Base-by-base conservation (phyloP, 1,140 invertebrate species). In the Bombus consobrinus region DNA sequence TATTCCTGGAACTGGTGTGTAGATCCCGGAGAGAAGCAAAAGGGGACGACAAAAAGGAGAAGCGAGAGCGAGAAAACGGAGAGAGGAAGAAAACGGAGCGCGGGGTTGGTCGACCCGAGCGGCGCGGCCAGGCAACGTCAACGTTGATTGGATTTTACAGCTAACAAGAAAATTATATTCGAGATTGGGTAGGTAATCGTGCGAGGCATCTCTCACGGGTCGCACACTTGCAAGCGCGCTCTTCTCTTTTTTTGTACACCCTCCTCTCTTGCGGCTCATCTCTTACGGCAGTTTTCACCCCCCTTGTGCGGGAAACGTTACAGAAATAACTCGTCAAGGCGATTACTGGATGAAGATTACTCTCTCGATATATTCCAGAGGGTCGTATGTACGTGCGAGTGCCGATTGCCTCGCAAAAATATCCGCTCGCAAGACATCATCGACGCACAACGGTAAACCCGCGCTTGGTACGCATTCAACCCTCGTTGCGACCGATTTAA, bases 101-200 rank as follows among this genome's bases (percentile, higher is more conserved):
- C 78, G 83, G 88, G 89, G 88, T 89, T 83, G 87, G 84, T 84
- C 85, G 89, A 86, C 77, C 81, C 89, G 76, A 85, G 64, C 37
- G 71, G 83, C 80, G 76, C 73, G 71, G 88, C 66, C 88, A 82
- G 72, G 86, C 81, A 89, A 90, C 90, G 91, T 89, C 86, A 88
- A 87, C 91, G 90, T 89, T 94, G 94, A 95, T 95, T 94, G 92
- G 91, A 95, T 95, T 95, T 94, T 91, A 94, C 87, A 94, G 93
- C 92, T 95, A 95, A 95, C 94, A 94, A 94, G 94, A 94, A 94
- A 95, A 95, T 95, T 95, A 95, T 94, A 94, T 94, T 95, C 92
- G 89, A 95, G 90, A 95, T 95, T 94, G 94, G 93, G 89, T 93
- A 92, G 93, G 92, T 95, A 92, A 94, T 93, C 93, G 89, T 89